Conservation (phyloP, 2,888 invertebrate species). For the Drosophila mimica region DNA sequence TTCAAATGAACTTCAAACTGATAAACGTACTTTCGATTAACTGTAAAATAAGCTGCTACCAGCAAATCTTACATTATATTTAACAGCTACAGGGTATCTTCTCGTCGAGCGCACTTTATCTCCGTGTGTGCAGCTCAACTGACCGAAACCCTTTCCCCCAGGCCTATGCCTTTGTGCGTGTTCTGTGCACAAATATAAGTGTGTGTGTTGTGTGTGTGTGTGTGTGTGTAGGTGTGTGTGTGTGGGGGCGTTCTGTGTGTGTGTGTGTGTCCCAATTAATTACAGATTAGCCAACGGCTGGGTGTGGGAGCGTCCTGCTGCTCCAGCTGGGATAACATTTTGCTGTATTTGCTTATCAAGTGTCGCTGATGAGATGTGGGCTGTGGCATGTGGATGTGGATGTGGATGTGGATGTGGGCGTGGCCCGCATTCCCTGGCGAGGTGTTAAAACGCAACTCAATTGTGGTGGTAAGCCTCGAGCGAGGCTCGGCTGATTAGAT, state of each 20-base stretch:
- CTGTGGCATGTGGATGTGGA: not conserved
- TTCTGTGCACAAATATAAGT: conserved; percentile 52
- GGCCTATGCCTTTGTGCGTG: conserved; percentile 56
- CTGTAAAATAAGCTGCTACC: not conserved
- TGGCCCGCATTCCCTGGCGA: conserved; percentile 12
- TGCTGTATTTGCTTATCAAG: conserved; percentile 67
- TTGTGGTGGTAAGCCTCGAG: conserved; percentile 41
- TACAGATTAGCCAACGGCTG: conserved; percentile 71
- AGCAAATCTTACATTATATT: not conserved
- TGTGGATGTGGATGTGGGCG: not conserved
- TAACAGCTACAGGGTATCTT: not conserved
- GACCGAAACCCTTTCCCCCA: not conserved
- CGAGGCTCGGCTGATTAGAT: conserved; percentile 1
- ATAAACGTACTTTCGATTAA: not conserved
- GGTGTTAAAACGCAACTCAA: conserved; percentile 36
- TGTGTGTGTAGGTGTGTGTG: conserved; percentile 11
- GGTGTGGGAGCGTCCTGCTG: conserved; percentile 31
- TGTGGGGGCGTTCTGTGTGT: not conserved
- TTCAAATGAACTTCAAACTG: not conserved
- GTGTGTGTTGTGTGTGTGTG: conserved; percentile 67
- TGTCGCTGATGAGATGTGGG: conserved; percentile 20
- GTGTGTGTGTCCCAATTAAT: conserved; percentile 73
- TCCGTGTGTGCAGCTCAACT: not conserved
- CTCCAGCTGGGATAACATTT: conserved; percentile 28
- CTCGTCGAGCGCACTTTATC: not conserved